phyloP scores from a whole-genome alignment of 2,888 invertebrate genomes.

The Nomada lathburiana region DNA sequence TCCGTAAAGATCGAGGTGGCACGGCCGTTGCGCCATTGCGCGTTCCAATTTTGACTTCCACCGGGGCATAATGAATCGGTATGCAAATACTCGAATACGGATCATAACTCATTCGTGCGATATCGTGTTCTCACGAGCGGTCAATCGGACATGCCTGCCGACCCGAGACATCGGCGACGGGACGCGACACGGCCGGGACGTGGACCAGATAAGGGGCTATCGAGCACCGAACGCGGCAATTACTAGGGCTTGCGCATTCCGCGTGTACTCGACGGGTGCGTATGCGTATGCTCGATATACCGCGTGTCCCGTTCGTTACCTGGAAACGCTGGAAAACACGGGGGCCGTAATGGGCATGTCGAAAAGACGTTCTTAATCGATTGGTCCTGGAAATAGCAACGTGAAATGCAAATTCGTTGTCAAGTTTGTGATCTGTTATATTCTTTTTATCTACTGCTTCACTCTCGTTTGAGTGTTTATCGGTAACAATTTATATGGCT shows the following conservation, averaged over 20 bases:
- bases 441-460: no score
- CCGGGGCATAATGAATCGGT: constrained; percentile 75
- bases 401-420: no score
- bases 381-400: no score
- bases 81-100: constrained; percentile 75
- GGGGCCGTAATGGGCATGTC: no score
- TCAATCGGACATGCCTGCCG: constrained; percentile 70
- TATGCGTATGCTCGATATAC: not conserved
- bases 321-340: no score
- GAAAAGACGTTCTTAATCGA: no score
- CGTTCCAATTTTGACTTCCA: constrained; percentile 74
- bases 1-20: constrained; percentile 49
- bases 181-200: constrained; percentile 49
- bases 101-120: constrained; percentile 79
- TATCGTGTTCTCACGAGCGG: constrained; percentile 74
- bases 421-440: no score
- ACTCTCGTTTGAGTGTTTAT: no score
- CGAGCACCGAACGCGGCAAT: constrained; percentile 69
- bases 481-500: no score
- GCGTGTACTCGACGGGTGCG: constrained; percentile 15
- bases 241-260: constrained; percentile 57
- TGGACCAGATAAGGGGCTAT: constrained; percentile 66
- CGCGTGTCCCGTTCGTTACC: no score
- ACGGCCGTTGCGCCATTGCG: constrained; percentile 68
- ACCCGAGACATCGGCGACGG: constrained; percentile 64